Base-by-base conservation (phyloP, 2,797 vertebrate species). In the Fundulus diaphanus region DNA sequence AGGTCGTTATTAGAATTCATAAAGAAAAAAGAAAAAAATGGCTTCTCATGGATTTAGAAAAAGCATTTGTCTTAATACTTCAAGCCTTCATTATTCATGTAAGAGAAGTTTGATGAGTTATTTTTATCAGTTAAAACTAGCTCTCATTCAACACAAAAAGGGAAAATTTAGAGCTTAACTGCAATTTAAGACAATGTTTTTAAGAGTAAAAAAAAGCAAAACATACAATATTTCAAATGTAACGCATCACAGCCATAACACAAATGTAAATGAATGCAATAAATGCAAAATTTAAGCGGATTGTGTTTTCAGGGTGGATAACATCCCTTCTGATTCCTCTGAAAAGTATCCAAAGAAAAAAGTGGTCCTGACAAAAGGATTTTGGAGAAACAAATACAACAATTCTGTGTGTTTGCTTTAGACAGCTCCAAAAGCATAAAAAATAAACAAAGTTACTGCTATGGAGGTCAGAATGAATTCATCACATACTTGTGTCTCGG, bases 401-500 rank as follows among this genome's bases (percentile, higher is more conserved):
- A 59, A 35, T 22, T 63, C 22, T 37, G 59, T 0, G 37, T 51
- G 61, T 75, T 42, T 79, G 49, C 20, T 29, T 31, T 66, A 61
- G 63, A 79, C 42, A 66, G 51, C 65, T 84, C 81, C 70, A 51
- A 57, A 83, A 59, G 72, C 66, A 83, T 69, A 95, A 93, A 96
- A 91, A 96, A 96, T 94, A 95, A 95, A 95, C 96, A 95, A 89
- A 96, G 96, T 93, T 96, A 95, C 20, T 63, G 33, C 33, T 37
- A 96, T 96, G 95, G 94, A 96, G 95, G 94, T 95, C 94, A 96
- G 95, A 96, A 90, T 86, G 79, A 97, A 96, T 96, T 96, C 93
- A 85, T 68, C 74, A 80, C 97, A 94, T 99, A 99, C 97, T 99
- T 98, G 98, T 99, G 96, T 99, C 98, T 97, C 98, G 98, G 96